Conservation (phyloP, 30 jellyfish, hydroid and myxozoan species). For the Chrysaora quinquecirrha region DNA sequence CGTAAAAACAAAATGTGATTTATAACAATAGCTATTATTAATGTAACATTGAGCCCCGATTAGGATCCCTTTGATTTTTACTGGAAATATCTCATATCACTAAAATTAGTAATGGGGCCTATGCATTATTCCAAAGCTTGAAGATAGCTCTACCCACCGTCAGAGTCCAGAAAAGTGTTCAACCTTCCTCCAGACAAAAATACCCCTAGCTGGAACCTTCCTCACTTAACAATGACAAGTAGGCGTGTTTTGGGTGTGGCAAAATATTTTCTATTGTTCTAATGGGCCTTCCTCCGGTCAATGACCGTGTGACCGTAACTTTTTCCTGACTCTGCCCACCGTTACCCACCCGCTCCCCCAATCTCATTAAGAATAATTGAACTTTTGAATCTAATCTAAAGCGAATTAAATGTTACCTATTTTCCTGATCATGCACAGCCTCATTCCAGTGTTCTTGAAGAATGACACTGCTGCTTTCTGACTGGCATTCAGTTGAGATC, state of each 20-base stretch:
- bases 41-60: not conserved
- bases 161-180: too few species aligned
- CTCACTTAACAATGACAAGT: too few species aligned
- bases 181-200: too few species aligned
- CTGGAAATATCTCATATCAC: not conserved
- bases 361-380: not conserved
- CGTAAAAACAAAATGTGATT: not conserved
- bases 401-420: too few species aligned
- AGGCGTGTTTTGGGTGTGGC: too few species aligned
- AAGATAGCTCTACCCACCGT: too few species aligned
- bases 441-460: slow-evolving; percentile 23
- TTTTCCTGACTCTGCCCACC: too few species aligned
- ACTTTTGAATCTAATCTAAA: too few species aligned
- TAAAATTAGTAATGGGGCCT: not conserved
- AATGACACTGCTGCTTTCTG: slow-evolving; percentile 24
- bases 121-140: not conserved
- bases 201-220: too few species aligned
- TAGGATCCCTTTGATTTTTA: not conserved
- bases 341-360: not conserved
- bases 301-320: too few species aligned
- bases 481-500: slow-evolving; percentile 18
- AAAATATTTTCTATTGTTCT: too few species aligned
- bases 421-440: slow-evolving; percentile 5
- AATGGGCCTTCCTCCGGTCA: too few species aligned
- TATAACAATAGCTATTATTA: not conserved